Evolutionary conservation across 2,888 invertebrate species (phyloP).

Genomic region (Aphodius granarius): DNA sequence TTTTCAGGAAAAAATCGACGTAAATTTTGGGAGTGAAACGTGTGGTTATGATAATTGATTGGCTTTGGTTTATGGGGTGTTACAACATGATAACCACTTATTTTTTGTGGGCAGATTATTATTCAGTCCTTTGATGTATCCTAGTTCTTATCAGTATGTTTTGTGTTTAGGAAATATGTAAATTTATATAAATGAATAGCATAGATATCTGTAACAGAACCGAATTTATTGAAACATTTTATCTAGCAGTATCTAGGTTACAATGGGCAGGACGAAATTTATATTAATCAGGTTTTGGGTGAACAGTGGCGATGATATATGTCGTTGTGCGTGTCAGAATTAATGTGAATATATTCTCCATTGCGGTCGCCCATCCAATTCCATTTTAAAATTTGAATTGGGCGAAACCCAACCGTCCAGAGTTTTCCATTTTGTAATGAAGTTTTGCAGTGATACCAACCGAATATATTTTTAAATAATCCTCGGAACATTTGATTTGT

Average conservation of each 20-base stretch:
- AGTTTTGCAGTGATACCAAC: background rate
- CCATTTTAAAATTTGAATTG: background rate
- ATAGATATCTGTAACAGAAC: background rate
- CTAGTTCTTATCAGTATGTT: no score
- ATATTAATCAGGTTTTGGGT: background rate
- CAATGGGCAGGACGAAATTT: background rate
- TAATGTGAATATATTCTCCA: background rate
- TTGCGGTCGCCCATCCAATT: background rate
- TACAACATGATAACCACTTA: background rate
- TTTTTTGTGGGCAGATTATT: no score
- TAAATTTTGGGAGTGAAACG: background rate
- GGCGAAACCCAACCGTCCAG: background rate
- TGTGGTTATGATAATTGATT: background rate
- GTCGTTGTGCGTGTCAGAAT: background rate
- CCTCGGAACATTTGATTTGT: no score
- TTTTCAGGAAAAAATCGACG: background rate
- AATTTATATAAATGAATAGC: background rate
- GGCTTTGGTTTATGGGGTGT: background rate
- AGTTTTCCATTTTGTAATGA: background rate
- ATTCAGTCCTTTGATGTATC: no score
- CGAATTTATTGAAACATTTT: background rate
- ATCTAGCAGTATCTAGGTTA: background rate
- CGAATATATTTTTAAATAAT: no score
- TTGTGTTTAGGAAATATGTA: no score
- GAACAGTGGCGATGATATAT: background rate